Conservation (phyloP, 2,797 vertebrate species). For the Muscicapa striata region DNA sequence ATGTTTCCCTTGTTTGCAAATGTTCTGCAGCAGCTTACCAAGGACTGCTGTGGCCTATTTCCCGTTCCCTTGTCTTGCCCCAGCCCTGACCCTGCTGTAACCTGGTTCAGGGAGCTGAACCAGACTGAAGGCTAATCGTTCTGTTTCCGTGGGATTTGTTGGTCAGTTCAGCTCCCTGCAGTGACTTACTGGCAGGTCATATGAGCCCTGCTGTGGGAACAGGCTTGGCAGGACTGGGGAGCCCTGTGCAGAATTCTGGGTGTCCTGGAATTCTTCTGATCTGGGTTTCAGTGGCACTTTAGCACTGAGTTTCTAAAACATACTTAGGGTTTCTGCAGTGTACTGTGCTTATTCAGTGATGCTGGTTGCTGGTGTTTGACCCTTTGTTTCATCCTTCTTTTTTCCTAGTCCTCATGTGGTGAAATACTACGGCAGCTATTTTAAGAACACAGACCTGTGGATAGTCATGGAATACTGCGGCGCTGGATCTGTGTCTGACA, state of each 20-base stretch:
- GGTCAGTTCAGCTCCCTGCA: neutral
- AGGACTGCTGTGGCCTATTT: neutral
- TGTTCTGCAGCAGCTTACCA: neutral
- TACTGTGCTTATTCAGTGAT: neutral
- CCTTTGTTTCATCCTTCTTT: neutral
- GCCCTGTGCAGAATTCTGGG: neutral
- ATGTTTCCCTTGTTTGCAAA: neutral
- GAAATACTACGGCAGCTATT: slow-evolving; percentile 94
- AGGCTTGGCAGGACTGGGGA: neutral
- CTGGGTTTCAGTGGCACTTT: neutral
- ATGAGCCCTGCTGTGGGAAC: neutral
- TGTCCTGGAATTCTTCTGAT: neutral
- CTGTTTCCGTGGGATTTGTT: neutral
- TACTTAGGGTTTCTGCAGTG: neutral
- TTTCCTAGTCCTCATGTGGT: slow-evolving; percentile 83
- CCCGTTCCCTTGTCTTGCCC: neutral
- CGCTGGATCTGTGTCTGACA: slow-evolving; percentile 93
- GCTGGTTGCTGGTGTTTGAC: neutral
- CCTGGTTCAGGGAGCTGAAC: neutral
- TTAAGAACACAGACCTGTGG: slow-evolving; percentile 96
- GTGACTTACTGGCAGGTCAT: neutral
- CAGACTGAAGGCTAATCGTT: neutral
- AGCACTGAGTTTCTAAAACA: neutral
- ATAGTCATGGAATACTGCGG: slow-evolving; percentile 97
- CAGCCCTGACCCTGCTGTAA: neutral